Evolutionary conservation across 2,113 vertebrate species (phyloP).

Genomic region (Psilopsiagon aymara): DNA sequence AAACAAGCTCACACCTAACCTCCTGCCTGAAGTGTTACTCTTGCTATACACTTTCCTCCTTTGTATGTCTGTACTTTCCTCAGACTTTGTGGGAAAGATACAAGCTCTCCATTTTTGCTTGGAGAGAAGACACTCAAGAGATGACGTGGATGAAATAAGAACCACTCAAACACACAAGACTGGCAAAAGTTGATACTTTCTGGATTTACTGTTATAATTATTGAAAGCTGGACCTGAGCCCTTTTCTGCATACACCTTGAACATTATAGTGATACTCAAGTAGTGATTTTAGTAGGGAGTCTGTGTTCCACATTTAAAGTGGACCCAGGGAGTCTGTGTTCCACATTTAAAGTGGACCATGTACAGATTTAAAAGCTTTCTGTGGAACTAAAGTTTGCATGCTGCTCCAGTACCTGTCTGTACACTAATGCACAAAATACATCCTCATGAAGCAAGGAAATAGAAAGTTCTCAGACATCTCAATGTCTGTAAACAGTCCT

Average conservation of each 20-base stretch:
- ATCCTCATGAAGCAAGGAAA: background rate
- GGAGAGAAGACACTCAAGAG: background rate
- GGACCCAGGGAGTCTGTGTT: background rate
- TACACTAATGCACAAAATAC: background rate
- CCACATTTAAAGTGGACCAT: background rate
- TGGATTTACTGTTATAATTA: background rate
- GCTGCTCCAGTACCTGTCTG: background rate
- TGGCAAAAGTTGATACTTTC: background rate
- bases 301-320: background rate
- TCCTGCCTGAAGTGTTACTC: background rate
- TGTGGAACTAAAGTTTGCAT: background rate
- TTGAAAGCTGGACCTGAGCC: background rate
- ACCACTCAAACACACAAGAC: background rate
- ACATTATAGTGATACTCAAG: background rate
- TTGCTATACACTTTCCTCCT: background rate
- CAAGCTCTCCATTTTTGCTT: background rate
- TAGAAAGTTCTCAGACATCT: background rate
- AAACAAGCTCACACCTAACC: background rate
- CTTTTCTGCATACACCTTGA: background rate
- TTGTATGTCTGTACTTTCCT: background rate
- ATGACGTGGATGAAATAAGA: background rate
- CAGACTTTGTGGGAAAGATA: background rate
- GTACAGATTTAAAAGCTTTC: background rate
- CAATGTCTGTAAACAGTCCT: background rate
- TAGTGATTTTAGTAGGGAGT: background rate